These are phyloP conservation scores for Rhinoraja longicauda DNA, from an alignment of 2,797 vertebrate species.

Conservation along the genomic window DNA sequence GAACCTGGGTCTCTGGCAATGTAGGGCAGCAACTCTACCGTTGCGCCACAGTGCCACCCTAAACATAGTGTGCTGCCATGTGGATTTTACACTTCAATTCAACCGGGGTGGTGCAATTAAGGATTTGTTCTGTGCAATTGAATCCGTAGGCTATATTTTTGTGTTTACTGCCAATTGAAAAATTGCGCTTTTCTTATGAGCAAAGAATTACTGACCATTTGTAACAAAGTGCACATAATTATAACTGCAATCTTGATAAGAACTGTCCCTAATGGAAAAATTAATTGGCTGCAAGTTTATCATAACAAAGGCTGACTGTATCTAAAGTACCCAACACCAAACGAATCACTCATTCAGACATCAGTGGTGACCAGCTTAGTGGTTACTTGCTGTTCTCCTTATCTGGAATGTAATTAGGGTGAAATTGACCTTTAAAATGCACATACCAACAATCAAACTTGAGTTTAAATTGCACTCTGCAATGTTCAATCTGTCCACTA, in stretches of 20 bases:
- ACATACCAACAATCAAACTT: background rate
- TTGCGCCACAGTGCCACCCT: too few relatives aligned
- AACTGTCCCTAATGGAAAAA: background rate
- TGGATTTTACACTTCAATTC: too few relatives aligned
- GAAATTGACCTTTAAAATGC: constrained; percentile 34
- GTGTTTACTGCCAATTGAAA: constrained; percentile 28
- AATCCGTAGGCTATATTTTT: background rate
- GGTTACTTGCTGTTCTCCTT: background rate
- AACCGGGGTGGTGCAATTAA: too few relatives aligned
- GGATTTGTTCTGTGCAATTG: too few relatives aligned
- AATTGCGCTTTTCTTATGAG: constrained; percentile 28
- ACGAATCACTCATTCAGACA: constrained; percentile 19
- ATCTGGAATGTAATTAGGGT: constrained; percentile 27
- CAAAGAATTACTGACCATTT: background rate
- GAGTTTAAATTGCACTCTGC: background rate
- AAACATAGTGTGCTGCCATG: too few relatives aligned
- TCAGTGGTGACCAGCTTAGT: constrained; percentile 17
- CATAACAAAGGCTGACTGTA: constrained; percentile 16
- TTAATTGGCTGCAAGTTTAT: constrained; percentile 23
- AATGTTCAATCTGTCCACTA: background rate
- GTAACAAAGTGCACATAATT: constrained; percentile 24
- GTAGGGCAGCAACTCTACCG: too few relatives aligned
- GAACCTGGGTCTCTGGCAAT: too few relatives aligned
- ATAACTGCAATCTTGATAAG: constrained; percentile 20
- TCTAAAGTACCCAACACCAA: constrained; percentile 15